Conservation (phyloP, 2,888 invertebrate species). For the Phaedon cochleariae region DNA sequence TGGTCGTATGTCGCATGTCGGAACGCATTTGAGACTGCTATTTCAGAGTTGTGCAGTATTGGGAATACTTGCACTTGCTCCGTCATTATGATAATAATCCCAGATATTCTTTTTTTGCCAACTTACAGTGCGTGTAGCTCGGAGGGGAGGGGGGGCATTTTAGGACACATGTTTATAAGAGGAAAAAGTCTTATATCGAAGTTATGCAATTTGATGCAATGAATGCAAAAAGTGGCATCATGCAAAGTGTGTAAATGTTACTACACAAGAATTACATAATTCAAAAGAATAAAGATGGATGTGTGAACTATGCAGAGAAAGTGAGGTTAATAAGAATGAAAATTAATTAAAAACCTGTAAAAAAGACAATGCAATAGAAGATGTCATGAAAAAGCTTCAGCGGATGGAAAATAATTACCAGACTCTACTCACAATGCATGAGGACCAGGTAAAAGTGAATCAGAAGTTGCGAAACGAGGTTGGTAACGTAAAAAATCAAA, state of each 20-base stretch:
- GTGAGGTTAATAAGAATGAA: slow-evolving; percentile 1
- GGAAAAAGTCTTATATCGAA: no score
- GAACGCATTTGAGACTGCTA: no score
- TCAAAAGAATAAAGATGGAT: not conserved
- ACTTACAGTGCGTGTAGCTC: no score
- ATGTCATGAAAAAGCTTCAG: not conserved
- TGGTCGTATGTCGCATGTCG: no score
- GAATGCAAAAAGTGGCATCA: not conserved
- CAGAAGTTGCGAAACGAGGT: not conserved
- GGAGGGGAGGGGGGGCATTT: no score
- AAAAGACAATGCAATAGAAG: not conserved
- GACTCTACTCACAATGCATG: slow-evolving; percentile 1
- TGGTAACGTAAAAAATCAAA: not conserved
- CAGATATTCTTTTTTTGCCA: no score
- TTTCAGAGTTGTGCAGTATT: no score
- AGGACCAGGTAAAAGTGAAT: slow-evolving; percentile 1
- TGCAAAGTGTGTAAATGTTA: slow-evolving; percentile 1
- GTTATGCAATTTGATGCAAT: not conserved
- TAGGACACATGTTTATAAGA: no score
- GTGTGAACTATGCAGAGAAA: not conserved
- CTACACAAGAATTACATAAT: slow-evolving; percentile 1
- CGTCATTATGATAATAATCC: no score
- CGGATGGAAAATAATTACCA: slow-evolving; percentile 1
- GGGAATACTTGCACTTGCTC: no score
- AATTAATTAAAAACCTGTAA: not conserved